Evolutionary conservation across 2,888 invertebrate species (phyloP).

Genomic region (Ormyrus labotus): DNA sequence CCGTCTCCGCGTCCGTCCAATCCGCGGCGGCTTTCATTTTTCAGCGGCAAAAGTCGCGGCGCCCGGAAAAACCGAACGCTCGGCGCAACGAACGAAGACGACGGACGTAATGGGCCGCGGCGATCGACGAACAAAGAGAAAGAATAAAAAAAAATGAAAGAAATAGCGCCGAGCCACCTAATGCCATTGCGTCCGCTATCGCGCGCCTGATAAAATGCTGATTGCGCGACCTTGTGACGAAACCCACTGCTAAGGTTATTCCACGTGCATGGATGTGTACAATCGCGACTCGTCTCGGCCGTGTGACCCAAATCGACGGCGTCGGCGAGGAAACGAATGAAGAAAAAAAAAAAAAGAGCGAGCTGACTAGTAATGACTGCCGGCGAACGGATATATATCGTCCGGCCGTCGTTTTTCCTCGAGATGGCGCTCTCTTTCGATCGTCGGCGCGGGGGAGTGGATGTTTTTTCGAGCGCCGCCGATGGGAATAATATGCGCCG

Average conservation of each 20-base stretch:
- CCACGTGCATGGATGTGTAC: slow-evolving; percentile 26
- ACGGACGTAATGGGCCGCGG: too few relatives aligned
- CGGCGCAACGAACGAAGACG: too few relatives aligned
- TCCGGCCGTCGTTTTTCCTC: too few relatives aligned
- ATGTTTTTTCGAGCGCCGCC: too few relatives aligned
- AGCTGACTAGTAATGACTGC: background rate
- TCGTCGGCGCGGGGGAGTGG: too few relatives aligned
- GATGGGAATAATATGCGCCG: background rate
- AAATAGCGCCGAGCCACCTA: background rate
- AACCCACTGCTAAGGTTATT: slow-evolving; percentile 31
- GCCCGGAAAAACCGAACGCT: background rate
- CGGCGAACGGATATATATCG: background rate
- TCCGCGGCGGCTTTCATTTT: too few relatives aligned
- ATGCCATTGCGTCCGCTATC: slow-evolving; percentile 44
- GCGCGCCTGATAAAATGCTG: slow-evolving; percentile 43
- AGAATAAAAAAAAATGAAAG: background rate
- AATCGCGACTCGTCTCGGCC: background rate
- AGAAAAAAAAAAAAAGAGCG: background rate
- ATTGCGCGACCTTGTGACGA: slow-evolving; percentile 47
- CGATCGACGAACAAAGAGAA: background rate
- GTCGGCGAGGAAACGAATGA: background rate
- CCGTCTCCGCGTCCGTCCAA: too few relatives aligned
- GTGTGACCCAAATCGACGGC: slow-evolving; percentile 29
- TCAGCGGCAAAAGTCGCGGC: background rate
- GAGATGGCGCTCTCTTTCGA: too few relatives aligned